Evolutionary conservation across 2,888 invertebrate species (phyloP).

Genomic region (Clostera curtula): DNA sequence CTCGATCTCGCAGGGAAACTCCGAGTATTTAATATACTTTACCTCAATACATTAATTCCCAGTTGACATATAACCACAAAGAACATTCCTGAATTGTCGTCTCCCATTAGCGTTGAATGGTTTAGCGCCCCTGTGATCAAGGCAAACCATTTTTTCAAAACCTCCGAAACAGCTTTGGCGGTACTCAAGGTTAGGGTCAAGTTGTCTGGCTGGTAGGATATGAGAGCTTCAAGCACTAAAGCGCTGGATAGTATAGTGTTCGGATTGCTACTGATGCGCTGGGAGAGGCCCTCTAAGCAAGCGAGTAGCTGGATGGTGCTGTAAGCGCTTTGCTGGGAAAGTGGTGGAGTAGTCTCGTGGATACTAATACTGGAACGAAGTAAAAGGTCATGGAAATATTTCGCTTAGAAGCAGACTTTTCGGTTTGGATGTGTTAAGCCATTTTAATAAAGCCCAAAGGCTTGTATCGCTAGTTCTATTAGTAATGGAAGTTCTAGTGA

Average conservation of each 20-base stretch:
- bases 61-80: constrained; percentile 49
- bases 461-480: too few relatives aligned
- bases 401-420: too few relatives aligned
- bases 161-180: constrained; percentile 36
- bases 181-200: constrained; percentile 34
- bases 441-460: too few relatives aligned
- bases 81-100: constrained; percentile 39
- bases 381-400: too few relatives aligned
- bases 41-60: constrained; percentile 47
- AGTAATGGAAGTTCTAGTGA: too few relatives aligned
- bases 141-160: constrained; percentile 47
- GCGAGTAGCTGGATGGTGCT: constrained; percentile 55
- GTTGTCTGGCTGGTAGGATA: constrained; percentile 52
- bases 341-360: constrained; percentile 40
- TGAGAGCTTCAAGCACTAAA: constrained; percentile 49
- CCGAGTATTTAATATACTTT: constrained; percentile 9
- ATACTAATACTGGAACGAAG: constrained; percentile 35
- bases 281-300: constrained; percentile 38
- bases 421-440: too few relatives aligned
- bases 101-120: constrained; percentile 42
- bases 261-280: constrained; percentile 36
- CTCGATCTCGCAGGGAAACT: too few relatives aligned
- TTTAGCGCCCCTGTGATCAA: constrained; percentile 43
- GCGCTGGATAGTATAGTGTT: constrained; percentile 46
- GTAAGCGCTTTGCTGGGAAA: constrained; percentile 62